These are phyloP conservation scores for Tiliacea aurago DNA, from an alignment of 2,888 invertebrate species.

Conservation along the genomic window DNA sequence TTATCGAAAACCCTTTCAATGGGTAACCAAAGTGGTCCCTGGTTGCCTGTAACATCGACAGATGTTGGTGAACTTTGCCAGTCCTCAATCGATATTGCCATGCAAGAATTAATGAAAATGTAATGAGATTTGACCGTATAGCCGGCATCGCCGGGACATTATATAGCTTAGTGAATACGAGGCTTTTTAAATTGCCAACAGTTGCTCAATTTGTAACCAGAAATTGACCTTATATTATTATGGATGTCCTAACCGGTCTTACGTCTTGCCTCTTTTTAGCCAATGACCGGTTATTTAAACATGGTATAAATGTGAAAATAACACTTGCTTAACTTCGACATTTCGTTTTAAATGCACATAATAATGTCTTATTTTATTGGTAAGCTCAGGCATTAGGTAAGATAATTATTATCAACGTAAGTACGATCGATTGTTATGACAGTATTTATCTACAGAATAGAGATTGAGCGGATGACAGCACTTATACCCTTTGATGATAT, in stretches of 20 bases:
- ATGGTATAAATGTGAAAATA: not conserved
- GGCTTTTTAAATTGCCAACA: not conserved
- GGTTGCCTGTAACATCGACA: not conserved
- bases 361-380: conserved; percentile 18
- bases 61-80: not conserved
- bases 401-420: conserved; percentile 46
- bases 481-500: conserved; percentile 28
- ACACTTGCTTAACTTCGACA: not conserved
- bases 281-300: conserved; percentile 1
- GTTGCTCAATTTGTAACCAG: conserved; percentile 8
- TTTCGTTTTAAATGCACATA: conserved; percentile 8
- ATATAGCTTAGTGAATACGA: no score
- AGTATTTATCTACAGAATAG: conserved; percentile 38
- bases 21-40: no score
- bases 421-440: conserved; percentile 22
- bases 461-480: conserved; percentile 36
- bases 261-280: conserved; percentile 1
- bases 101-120: conserved; percentile 6
- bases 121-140: not conserved
- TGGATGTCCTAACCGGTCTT: conserved; percentile 2
- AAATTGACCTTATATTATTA: not conserved
- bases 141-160: not conserved
- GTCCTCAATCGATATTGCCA: conserved; percentile 6
- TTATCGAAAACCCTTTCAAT: no score
- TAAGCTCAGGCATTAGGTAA: conserved; percentile 10